phyloP scores from a whole-genome alignment of 2,797 vertebrate genomes.

The Alectoris magna region DNA sequence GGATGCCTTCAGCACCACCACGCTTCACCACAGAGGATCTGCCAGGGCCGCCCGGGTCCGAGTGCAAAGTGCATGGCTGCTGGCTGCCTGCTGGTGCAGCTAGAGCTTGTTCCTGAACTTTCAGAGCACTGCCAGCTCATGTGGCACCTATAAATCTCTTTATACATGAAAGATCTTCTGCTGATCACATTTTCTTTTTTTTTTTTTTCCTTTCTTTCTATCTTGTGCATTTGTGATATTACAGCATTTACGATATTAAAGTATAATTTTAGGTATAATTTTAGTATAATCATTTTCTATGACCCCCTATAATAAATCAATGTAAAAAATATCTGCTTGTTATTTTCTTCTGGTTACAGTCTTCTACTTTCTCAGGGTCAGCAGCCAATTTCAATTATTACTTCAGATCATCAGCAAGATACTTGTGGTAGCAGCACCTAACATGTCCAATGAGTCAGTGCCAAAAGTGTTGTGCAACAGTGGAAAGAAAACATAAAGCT shows the following conservation, averaged over 20 bases:
- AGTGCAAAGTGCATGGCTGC: fast-evolving
- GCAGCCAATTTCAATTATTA: background rate
- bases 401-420: background rate
- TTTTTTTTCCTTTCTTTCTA: background rate
- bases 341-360: background rate
- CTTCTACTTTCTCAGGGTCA: background rate
- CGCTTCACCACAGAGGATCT: background rate
- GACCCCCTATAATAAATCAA: background rate
- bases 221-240: background rate
- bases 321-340: background rate
- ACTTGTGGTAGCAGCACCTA: background rate
- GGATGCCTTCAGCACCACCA: fast-evolving
- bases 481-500: background rate
- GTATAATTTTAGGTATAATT: background rate
- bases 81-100: fast-evolving
- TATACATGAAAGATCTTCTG: background rate
- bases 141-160: background rate
- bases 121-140: background rate
- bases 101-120: background rate
- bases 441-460: background rate
- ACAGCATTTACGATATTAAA: background rate
- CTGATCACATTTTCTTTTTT: background rate
- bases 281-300: background rate
- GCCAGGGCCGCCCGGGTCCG: background rate
- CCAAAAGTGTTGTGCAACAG: background rate